Base-by-base conservation (phyloP, 1,140 invertebrate genomes). In the Megalopta genalis region DNA sequence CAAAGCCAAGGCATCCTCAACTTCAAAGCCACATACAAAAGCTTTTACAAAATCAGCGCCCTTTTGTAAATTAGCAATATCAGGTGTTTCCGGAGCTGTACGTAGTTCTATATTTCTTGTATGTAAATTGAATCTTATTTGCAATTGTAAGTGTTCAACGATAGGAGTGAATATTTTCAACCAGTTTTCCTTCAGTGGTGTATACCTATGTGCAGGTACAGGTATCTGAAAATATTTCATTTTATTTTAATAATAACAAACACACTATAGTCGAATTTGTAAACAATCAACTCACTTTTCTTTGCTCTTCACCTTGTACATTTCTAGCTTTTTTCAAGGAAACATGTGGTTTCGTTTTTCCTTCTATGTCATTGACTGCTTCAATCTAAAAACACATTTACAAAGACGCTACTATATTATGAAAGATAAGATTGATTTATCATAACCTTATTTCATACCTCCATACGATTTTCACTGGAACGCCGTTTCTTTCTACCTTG, bases 41-140 rank as follows among this genome's bases (percentile, higher is more conserved):
- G 99, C 99, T 93, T 96, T 96, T 0, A 99, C 97, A 95, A 99
- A 99, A 94, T 99, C 99, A 23, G 98, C 98, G 66, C 96, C 99
- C 94, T 99, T 99, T 91, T 99, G 99, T 74, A 99, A 93, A 91
- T 98, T 97, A 27, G 96, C 94, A 83, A 98, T 96, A 88, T 99
- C 98, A 81, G 96, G 95, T 6, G 98, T 98, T 88, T 98, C 96
- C 75, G 94, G 94, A 14, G 94, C 93, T 32, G 95, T 94, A 85
- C 96, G 94, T 69, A 99, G 96, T 94, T 99, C 98, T 0, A 99
- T 97, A 93, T 98, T 97, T 84, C 97, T 93, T 2, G 96, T 96
- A 93, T 97, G 98, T 62, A 98, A 93, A 93, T 99, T 99, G 88
- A 99, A 99, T 74, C 99, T 93, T 63, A 99, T 96, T 94, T 99